Percentiles rank a stretch among this genome's conserved stretches.
Evolutionary conservation across 2,888 invertebrate species (phyloP).

Genomic region (Exephanes ischioxanthus): DNA sequence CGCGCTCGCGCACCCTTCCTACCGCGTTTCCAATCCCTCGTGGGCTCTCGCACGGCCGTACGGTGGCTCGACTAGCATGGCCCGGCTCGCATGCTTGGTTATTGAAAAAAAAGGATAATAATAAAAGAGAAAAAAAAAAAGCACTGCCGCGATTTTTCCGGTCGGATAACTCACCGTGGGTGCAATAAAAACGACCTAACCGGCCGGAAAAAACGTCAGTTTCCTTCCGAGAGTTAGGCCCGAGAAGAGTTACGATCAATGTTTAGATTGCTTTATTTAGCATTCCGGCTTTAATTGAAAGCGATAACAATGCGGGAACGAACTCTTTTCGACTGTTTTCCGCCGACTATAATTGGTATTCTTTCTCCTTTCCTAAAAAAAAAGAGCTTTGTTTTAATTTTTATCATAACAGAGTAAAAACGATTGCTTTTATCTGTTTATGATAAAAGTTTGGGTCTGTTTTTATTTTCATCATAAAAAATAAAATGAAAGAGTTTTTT

Average conservation of each 20-base stretch:
- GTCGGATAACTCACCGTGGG: slow-evolving; percentile 64
- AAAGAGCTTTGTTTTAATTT: not conserved
- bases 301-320: slow-evolving; percentile 18
- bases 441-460: too few relatives aligned
- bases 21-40: not conserved
- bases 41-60: not conserved
- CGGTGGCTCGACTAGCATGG: slow-evolving; percentile 3
- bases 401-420: too few relatives aligned
- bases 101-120: slow-evolving; percentile 60
- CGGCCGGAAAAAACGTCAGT: slow-evolving; percentile 66
- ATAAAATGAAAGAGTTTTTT: not conserved
- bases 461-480: too few relatives aligned
- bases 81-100: slow-evolving; percentile 60
- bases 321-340: not conserved
- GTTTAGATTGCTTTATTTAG: slow-evolving; percentile 67
- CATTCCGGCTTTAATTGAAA: slow-evolving; percentile 21
- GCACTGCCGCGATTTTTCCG: slow-evolving; percentile 62
- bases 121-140: slow-evolving; percentile 43
- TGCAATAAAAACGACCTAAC: slow-evolving; percentile 67
- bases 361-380: not conserved
- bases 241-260: slow-evolving; percentile 51
- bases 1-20: slow-evolving; percentile 40
- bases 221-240: slow-evolving; percentile 57
- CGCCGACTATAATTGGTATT: not conserved
- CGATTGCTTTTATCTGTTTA: too few relatives aligned